Conservation (phyloP, 2,113 vertebrate species). For the Anhinga anhinga region DNA sequence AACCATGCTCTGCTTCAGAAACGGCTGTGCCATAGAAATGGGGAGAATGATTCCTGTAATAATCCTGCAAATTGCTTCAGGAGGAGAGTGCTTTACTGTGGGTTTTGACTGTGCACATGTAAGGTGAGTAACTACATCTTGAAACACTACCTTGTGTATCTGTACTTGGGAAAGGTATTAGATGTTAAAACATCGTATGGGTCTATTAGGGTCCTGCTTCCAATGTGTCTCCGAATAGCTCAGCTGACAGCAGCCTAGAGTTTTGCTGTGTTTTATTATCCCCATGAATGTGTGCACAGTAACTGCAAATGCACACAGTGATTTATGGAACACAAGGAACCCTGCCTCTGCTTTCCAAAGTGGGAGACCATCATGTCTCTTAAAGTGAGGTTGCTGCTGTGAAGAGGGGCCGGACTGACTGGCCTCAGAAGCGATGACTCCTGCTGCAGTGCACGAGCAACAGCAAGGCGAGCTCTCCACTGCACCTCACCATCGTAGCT, state of each 20-base stretch:
- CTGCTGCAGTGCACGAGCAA: not conserved
- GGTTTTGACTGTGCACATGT: not conserved
- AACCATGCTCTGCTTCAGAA: not conserved
- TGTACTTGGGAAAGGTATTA: not conserved
- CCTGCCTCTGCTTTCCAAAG: not conserved
- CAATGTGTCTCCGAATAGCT: not conserved
- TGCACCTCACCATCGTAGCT: not conserved
- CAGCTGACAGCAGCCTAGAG: not conserved
- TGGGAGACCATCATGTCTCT: not conserved
- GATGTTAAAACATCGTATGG: not conserved
- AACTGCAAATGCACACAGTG: not conserved
- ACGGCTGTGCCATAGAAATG: not conserved
- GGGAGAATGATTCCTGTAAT: not conserved
- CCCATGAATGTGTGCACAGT: accelerated
- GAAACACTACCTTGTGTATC: not conserved
- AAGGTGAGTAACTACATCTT: not conserved
- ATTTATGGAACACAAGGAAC: not conserved
- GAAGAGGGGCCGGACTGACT: not conserved
- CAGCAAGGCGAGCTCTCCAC: not conserved
- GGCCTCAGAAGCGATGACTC: not conserved
- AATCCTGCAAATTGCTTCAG: not conserved
- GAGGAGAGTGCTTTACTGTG: not conserved
- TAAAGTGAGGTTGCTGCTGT: not conserved
- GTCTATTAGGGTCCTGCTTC: not conserved
- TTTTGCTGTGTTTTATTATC: not conserved